Evolutionary conservation across 2,113 vertebrate genomes (phyloP), one percentile per base, ranked within the genome.

Genomic region (Riparia riparia): DNA sequence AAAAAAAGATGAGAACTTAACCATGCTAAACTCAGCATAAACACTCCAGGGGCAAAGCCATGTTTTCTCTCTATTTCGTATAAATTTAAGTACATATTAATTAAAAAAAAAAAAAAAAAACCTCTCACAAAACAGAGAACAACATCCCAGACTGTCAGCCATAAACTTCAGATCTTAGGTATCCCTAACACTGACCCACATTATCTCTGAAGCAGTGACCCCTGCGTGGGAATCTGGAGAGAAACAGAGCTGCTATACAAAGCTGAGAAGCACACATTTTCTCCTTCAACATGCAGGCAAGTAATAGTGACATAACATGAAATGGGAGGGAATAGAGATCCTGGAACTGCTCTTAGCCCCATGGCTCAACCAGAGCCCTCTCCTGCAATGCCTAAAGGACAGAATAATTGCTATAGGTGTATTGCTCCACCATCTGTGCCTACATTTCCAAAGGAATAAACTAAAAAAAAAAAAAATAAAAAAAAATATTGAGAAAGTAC

Each of bases 111-210:
- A 45, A 22, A 9, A 57, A 90, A 53, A 14, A 0, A 0, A 7
- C 37, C 37, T 37, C 26, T 66, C 25, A 69, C 22, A 70, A 66
- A 93, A 26, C 8, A 54, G 13, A 76, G 14, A 54, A 57, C 82
- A 86, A 71, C 37, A 72, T 28, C 21, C 12, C 73, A 84, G 24
- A 39, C 12, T 28, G n/a, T 44, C 65, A 93, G 56, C 12, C 44
- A 93, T 32, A 87, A 26, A 22, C 20, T 42, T 63, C 31, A 10
- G 37, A 85, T 45, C 53, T 87, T 49, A 44, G 24, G 56, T 34
- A 22, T 56, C 57, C 3, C 0, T 25, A 89, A 56, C 18, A 47
- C 1, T 12, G 17, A 53, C 25, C n/a, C 50, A 56, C 8, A 8
- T 41, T 56, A 41, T 20, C 24, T 53, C 56, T 65, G n/a, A 69